These are phyloP conservation scores for Chromoteleia sp. DNA, from an alignment of 2,888 invertebrate species.

Conservation along the genomic window DNA sequence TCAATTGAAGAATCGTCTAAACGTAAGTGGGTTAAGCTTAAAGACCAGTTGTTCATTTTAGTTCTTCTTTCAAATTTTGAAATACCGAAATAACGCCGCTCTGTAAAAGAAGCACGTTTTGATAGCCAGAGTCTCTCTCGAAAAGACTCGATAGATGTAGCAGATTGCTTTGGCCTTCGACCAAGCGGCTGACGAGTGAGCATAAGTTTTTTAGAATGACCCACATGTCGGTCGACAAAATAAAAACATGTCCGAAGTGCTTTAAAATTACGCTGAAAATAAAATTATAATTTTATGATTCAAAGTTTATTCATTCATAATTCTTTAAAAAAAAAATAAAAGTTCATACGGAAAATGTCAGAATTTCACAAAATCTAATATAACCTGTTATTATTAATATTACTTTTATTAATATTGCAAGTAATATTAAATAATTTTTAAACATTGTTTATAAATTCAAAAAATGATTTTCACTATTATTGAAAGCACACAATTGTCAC, in stretches of 20 bases:
- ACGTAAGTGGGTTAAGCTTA: not conserved
- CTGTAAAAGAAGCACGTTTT: slow-evolving; percentile 73
- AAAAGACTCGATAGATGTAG: slow-evolving; percentile 74
- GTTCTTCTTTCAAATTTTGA: slow-evolving; percentile 18
- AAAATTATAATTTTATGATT: not conserved
- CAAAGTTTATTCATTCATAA: not conserved
- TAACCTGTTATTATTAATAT: too few species aligned
- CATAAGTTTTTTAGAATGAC: slow-evolving; percentile 79
- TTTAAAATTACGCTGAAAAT: slow-evolving; percentile 9
- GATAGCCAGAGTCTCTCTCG: slow-evolving; percentile 17
- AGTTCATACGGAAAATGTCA: too few species aligned
- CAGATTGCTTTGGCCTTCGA: slow-evolving; percentile 79
- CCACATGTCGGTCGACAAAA: slow-evolving; percentile 80
- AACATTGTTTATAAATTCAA: too few species aligned
- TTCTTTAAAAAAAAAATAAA: too few species aligned
- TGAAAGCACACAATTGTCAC: too few species aligned
- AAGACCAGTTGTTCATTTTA: slow-evolving; percentile 21
- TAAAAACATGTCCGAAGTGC: slow-evolving; percentile 70
- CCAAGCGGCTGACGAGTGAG: slow-evolving; percentile 75
- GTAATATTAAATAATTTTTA: too few species aligned
- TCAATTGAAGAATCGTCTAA: slow-evolving; percentile 6
- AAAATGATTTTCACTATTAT: too few species aligned
- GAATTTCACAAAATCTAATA: too few species aligned
- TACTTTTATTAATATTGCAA: too few species aligned
- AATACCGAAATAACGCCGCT: slow-evolving; percentile 50